These are phyloP conservation scores for Condylostylus longicornis DNA, from an alignment of 1,140 invertebrate genomes.

Conservation along the genomic window DNA sequence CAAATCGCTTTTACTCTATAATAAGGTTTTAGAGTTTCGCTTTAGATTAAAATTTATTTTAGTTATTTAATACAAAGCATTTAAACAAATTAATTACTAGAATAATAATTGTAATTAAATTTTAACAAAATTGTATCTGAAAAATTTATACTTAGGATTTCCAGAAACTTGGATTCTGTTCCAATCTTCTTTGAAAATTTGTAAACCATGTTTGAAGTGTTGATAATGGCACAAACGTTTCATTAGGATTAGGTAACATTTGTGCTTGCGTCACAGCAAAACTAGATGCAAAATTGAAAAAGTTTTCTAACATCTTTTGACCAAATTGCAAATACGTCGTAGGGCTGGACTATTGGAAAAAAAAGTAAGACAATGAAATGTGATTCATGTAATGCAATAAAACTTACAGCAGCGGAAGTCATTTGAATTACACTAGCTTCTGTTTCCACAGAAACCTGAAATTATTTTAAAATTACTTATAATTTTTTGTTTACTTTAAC, in stretches of 20 bases:
- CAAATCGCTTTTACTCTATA: too few relatives aligned
- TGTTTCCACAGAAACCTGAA: too few relatives aligned
- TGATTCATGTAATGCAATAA: too few relatives aligned
- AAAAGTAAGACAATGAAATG: background rate
- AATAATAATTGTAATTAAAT: too few relatives aligned
- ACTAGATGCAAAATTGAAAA: slow-evolving; percentile 83
- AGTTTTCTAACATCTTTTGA: slow-evolving; percentile 84
- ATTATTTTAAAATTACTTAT: too few relatives aligned
- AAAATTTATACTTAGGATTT: too few relatives aligned
- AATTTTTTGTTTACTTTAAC: too few relatives aligned
- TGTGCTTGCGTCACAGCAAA: slow-evolving; percentile 68
- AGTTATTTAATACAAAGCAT: too few relatives aligned
- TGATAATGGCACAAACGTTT: slow-evolving; percentile 74
- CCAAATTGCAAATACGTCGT: slow-evolving; percentile 67
- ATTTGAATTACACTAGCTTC: slow-evolving; percentile 43
- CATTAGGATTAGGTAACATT: slow-evolving; percentile 62
- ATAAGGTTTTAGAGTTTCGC: too few relatives aligned
- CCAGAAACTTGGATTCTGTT: slow-evolving; percentile 93
- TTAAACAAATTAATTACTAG: too few relatives aligned
- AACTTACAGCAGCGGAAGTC: slow-evolving; percentile 31
- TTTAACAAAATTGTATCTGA: too few relatives aligned
- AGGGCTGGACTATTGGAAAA: slow-evolving; percentile 22
- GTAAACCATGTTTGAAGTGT: slow-evolving; percentile 84
- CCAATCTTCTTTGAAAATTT: slow-evolving; percentile 75
- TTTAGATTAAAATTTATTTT: too few relatives aligned